Base-by-base conservation (phyloP, 2,888 invertebrate species). In the Diplazon laetatorius region DNA sequence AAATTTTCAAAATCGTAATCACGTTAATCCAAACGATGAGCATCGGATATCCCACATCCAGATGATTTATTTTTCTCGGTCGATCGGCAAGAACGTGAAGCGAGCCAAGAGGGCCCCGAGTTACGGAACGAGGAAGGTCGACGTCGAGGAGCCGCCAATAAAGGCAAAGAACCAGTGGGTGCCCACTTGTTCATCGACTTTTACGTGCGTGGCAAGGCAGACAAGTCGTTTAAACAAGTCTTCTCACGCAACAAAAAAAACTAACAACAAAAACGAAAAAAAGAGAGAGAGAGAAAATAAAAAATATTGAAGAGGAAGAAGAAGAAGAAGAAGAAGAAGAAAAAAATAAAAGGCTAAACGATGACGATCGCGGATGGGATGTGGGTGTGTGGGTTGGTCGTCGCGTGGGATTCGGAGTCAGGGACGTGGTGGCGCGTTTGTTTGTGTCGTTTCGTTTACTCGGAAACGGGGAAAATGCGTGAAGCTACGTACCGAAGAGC, bases 381-480 rank as follows among this genome's bases (percentile, higher is more conserved):
- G n/a, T 5, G 39, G 37, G 59, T 39, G 59, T 59, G 59, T 18
- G 59, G 20, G 37, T 18, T 30, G 50, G 0, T 18, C 16, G 57
- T 9, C n/a, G 48, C 59, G 76, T 65, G 59, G 70, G 76, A 70
- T 39, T 50, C 20, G 8, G 30, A 39, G 5, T 70, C 76, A 70
- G 70, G 70, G 70, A 65, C 48, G 37, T 35, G 4, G n/a, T n/a
- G 12, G 37, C 55, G 68, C 62, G 60, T 57, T 25, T 16, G 14
- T 59, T 63, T 44, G 55, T n/a, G n/a, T n/a, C 30, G 30, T 30
- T 30, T 30, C 30, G 30, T 5, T n/a, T n/a, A 30, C 4, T 30
- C 30, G 30, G 59, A 59, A 65, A 65, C 65, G 76, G n/a, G n/a
- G 76, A 20, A 65, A 76, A 59, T 59, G 70, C 76, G 70, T 62